A percentile compares a stretch with the other conserved stretches of the same genome.
Evolutionary conservation across 1,140 invertebrate genomes (phyloP).

Genomic region (Leptestheria dahalacensis): DNA sequence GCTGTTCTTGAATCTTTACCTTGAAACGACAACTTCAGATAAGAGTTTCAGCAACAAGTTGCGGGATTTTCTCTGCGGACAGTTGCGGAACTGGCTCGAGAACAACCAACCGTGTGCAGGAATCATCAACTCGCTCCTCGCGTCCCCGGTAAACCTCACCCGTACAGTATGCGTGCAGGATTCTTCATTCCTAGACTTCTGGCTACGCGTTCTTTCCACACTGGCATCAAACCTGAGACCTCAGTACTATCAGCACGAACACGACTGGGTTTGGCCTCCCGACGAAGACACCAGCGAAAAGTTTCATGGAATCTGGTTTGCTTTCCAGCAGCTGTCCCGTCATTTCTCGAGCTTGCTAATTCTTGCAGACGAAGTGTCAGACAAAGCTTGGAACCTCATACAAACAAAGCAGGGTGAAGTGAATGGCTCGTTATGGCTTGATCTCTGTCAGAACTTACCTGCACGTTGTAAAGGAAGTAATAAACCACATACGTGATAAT

Average conservation of each 20-base stretch:
- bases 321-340: conserved; percentile 3
- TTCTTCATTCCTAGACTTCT: neutral
- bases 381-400: neutral
- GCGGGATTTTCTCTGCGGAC: neutral
- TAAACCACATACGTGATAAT: no score
- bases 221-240: neutral
- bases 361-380: neutral
- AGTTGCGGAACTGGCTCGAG: no score
- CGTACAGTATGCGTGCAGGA: neutral
- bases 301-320: conserved; percentile 2
- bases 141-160: neutral
- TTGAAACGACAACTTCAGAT: neutral
- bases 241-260: neutral
- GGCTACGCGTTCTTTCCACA: neutral
- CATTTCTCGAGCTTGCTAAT: neutral
- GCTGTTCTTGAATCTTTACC: neutral
- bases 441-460: neutral
- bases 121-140: neutral
- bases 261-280: conserved; percentile 6
- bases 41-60: neutral
- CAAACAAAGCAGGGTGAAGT: neutral
- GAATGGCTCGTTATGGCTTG: neutral
- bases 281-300: neutral
- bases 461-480: no score
- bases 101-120: neutral